Percentiles rank a stretch among this genome's conserved stretches.
Conservation (phyloP, 1,140 invertebrate species). For the Rhopalosiphum maidis region DNA sequence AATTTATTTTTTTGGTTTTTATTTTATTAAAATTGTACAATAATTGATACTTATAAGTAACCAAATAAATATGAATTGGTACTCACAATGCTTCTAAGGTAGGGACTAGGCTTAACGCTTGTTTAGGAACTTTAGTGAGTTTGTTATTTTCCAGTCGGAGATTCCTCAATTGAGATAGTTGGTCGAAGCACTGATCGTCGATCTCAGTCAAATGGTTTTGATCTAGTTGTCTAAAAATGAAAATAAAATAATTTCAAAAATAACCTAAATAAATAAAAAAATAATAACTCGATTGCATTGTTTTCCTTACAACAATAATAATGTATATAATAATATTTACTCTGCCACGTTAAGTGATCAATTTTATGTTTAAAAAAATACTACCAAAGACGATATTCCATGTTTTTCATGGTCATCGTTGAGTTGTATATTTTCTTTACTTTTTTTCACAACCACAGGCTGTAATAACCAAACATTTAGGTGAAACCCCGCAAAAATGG, state of each 20-base stretch:
- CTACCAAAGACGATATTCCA: not conserved
- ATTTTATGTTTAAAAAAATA: not conserved
- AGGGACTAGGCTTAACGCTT: conserved; percentile 68
- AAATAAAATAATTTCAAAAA: not conserved
- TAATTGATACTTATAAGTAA: not conserved
- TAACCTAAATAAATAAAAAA: not conserved
- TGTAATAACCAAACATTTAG: not conserved
- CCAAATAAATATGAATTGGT: conserved; percentile 53
- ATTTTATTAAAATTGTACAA: not conserved
- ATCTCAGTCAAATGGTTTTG: conserved; percentile 71
- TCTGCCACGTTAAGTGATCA: not conserved
- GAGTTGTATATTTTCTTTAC: not conserved
- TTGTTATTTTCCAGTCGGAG: conserved; percentile 73
- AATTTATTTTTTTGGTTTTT: not conserved
- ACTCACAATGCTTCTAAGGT: conserved; percentile 75
- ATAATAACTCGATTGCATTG: not conserved
- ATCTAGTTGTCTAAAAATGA: conserved; percentile 70
- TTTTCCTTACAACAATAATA: not conserved
- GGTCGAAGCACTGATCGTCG: conserved; percentile 67
- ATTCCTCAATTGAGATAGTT: conserved; percentile 69
- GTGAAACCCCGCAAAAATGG: not conserved
- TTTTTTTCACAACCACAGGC: not conserved
- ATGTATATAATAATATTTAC: not conserved
- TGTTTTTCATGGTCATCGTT: not conserved
- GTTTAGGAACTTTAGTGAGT: conserved; percentile 69